Evolutionary conservation across 1,140 invertebrate genomes (phyloP).

Genomic region (Heliconius eleuchia): DNA sequence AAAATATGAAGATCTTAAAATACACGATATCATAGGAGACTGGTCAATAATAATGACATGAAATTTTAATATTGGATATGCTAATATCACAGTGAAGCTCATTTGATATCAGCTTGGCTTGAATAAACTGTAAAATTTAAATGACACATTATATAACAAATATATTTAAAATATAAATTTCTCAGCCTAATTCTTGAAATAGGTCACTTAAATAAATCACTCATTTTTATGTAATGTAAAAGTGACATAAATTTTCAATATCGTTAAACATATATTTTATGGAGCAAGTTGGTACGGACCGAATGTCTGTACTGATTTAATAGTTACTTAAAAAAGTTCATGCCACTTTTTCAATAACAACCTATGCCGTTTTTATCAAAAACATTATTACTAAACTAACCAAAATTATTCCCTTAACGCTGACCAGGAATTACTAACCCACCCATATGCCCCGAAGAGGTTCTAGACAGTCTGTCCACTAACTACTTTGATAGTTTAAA

Average conservation of each 20-base stretch:
- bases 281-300: no score
- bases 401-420: conserved; percentile 58
- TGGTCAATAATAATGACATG: neutral
- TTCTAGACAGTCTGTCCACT: conserved; percentile 72
- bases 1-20: neutral
- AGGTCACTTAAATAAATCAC: neutral
- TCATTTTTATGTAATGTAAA: neutral
- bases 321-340: no score
- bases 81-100: conserved; percentile 1
- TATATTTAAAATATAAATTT: neutral
- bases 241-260: neutral
- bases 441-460: conserved; percentile 63
- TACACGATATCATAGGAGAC: neutral
- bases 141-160: neutral
- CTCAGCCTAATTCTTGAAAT: neutral
- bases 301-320: no score
- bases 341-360: neutral
- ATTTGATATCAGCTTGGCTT: conserved; percentile 15
- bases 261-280: no score
- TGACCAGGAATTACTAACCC: conserved; percentile 67
- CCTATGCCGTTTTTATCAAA: neutral
- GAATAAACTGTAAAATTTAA: neutral
- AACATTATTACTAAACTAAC: conserved; percentile 47
- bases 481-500: conserved; percentile 74
- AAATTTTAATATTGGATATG: neutral